These are phyloP conservation scores for Anneissia japonica DNA, from an alignment of 35 echinoderm and acorn worm genomes.

Conservation along the genomic window DNA sequence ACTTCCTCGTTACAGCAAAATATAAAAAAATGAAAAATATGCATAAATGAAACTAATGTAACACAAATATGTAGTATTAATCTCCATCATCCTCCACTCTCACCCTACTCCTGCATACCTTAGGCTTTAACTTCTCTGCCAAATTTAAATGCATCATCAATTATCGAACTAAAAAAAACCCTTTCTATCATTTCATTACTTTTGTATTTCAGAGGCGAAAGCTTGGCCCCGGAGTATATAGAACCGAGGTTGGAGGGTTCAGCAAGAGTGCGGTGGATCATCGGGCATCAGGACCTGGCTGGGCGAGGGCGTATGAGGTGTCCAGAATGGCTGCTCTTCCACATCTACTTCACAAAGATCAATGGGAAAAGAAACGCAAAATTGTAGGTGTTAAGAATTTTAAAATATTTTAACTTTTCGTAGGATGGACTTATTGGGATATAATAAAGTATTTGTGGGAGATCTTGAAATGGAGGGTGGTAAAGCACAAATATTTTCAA, in stretches of 20 bases:
- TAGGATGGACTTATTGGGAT: too few relatives aligned
- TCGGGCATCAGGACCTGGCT: constrained; percentile 86
- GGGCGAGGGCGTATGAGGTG: constrained; percentile 85
- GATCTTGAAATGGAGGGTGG: too few relatives aligned
- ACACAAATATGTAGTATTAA: too few relatives aligned
- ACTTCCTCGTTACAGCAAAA: too few relatives aligned
- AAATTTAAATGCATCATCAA: background rate
- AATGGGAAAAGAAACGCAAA: constrained; percentile 97
- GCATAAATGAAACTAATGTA: too few relatives aligned
- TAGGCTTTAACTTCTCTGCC: background rate
- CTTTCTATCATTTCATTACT: background rate
- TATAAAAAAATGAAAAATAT: too few relatives aligned
- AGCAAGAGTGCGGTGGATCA: constrained; percentile 61
- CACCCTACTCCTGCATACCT: background rate
- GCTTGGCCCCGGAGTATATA: constrained; percentile 74
- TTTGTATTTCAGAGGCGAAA: constrained; percentile 68
- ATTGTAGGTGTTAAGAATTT: constrained; percentile 37
- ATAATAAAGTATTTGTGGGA: too few relatives aligned
- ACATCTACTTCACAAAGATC: constrained; percentile 92
- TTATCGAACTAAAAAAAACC: background rate
- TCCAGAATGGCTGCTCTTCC: constrained; percentile 79
- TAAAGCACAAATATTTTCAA: too few relatives aligned
- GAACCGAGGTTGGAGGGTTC: constrained; percentile 82
- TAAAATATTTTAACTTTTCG: background rate
- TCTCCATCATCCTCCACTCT: too few relatives aligned